Percentiles rank a stretch among this genome's conserved stretches.
Conservation (phyloP, 2,888 invertebrate genomes). For the Thera britannica region DNA sequence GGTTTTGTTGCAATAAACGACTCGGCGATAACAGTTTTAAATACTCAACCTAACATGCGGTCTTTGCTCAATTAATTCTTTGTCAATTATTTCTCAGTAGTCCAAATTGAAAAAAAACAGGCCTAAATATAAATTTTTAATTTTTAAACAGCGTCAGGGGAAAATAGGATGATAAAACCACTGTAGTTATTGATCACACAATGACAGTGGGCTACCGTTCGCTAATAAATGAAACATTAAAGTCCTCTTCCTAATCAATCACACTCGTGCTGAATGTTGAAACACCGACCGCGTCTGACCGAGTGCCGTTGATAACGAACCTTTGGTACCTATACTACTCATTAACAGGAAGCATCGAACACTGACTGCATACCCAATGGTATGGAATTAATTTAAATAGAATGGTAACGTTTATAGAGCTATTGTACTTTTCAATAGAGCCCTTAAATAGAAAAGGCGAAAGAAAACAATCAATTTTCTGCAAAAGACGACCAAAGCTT, state of each 20-base stretch:
- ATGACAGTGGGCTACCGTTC: not conserved
- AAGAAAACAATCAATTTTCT: not conserved
- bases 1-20: too few relatives aligned
- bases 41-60: too few relatives aligned
- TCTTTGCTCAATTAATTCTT: too few relatives aligned
- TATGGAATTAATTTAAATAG: constrained; percentile 25
- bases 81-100: too few relatives aligned
- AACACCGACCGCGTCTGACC: constrained; percentile 27
- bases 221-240: not conserved
- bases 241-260: constrained; percentile 16
- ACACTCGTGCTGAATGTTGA: constrained; percentile 25
- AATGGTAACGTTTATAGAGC: constrained; percentile 17
- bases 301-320: constrained; percentile 43
- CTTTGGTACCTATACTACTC: constrained; percentile 51
- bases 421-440: constrained; percentile 17
- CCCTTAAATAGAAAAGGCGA: constrained; percentile 7
- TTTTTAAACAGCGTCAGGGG: too few relatives aligned
- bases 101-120: too few relatives aligned
- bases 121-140: too few relatives aligned
- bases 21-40: too few relatives aligned
- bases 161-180: not conserved
- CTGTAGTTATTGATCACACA: not conserved
- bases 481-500: too few relatives aligned
- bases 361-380: constrained; percentile 67
- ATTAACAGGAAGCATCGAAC: constrained; percentile 72